Percentiles rank a stretch among this genome's conserved stretches.
phyloP scores from a whole-genome alignment of 1,140 invertebrate species.

The Oscheius sp. region DNA sequence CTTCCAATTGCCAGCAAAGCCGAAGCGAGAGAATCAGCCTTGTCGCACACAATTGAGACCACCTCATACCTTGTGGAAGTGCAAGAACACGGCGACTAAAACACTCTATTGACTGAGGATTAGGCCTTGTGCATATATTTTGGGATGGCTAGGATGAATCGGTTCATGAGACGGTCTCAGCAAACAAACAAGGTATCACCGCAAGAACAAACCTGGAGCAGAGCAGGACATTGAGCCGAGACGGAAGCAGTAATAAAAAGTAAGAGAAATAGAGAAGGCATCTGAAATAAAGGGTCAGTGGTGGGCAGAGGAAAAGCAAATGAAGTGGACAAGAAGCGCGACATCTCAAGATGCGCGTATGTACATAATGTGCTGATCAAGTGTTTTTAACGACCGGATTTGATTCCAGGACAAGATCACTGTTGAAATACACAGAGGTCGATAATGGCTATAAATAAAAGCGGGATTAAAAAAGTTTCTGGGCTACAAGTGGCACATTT shows the following conservation, averaged over 20 bases:
- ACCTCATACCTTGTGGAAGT: conserved; percentile 44
- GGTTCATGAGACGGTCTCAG: conserved; percentile 21
- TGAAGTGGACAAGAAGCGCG: background rate
- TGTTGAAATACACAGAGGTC: background rate
- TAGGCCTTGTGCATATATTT: too few species aligned
- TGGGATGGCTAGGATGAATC: background rate
- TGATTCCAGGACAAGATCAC: background rate
- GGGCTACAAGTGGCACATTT: too few species aligned
- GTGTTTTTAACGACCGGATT: conserved; percentile 2
- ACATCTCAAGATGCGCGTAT: conserved; percentile 5
- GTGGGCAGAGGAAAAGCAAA: too few species aligned
- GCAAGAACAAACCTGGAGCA: conserved; percentile 11
- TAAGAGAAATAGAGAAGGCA: background rate
- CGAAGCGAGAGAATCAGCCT: conserved; percentile 32
- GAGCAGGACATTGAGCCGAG: conserved; percentile 14
- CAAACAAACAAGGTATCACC: background rate
- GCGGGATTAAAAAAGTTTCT: too few species aligned
- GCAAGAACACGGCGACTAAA: conserved; percentile 44
- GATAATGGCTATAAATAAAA: too few species aligned
- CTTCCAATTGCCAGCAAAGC: conserved; percentile 41
- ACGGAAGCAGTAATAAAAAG: background rate
- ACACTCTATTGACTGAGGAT: background rate
- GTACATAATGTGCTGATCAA: conserved; percentile 5
- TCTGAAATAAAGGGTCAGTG: background rate
- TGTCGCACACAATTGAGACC: conserved; percentile 42